Evolutionary conservation across 1,140 invertebrate genomes (phyloP), one percentile per base, ranked within the genome.

Genomic region (Sycobia sp.): DNA sequence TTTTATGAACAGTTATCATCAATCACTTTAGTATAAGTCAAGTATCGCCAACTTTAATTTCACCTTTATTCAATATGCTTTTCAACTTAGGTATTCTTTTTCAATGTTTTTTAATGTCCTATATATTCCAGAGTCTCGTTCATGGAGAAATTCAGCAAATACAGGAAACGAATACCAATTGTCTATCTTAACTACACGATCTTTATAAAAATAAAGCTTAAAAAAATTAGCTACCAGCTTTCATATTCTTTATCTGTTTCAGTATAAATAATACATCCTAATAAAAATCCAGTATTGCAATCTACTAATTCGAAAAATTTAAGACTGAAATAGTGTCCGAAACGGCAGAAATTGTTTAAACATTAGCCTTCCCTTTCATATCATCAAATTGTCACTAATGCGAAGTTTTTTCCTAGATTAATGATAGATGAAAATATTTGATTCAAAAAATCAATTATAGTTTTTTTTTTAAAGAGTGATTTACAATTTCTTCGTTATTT

Each of bases 191-290:
- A 39, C 36, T 39, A 39, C 36, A 39, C n/a, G 69, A 27, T 66
- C 67, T 55, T 69, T 63, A 62, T 46, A 34, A 57, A 65, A 65
- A 65, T 72, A 69, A 22, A 67, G 56, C 50, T 66, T 41, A 34
- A 71, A 55, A 16, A 69, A 65, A 55, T 67, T 47, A 51, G 63
- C 62, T 10, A 71, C 68, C 64, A 66, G 39, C 67, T 61, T 49
- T 63, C 55, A 62, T 54, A 62, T 34, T 62, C 41, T 14, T 50
- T 62, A 39, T 55, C 41, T 49, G 44, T 32, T 66, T 32, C 56
- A 51, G 36, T 13, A 61, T 76, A 80, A 14, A 79, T 65, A 53
- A 76, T 72, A 44, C 73, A 71, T 36, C 76, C 69, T 22, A 79
- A 51, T 13, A 80, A 67, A 65, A 68, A 73, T 18, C 73, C 71